Conservation (phyloP, 2,888 invertebrate species). For the Colletes collaris region DNA sequence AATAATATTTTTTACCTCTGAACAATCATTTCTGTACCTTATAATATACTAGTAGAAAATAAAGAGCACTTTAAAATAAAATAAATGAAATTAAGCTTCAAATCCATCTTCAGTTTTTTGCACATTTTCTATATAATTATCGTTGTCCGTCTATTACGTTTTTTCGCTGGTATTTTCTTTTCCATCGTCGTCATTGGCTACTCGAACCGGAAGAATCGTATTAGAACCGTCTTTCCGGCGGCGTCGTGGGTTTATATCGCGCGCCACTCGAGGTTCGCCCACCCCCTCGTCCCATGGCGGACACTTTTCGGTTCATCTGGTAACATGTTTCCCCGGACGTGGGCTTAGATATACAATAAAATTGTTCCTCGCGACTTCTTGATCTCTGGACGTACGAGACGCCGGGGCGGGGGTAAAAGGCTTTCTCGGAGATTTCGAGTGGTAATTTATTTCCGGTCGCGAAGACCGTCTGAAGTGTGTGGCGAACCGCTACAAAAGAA, state of each 20-base stretch:
- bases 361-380: constrained; percentile 62
- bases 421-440: constrained; percentile 72
- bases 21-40: too few species aligned
- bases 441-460: constrained; percentile 72
- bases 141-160: background rate
- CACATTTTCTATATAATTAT: too few species aligned
- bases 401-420: constrained; percentile 61
- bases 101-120: too few species aligned
- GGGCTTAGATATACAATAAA: constrained; percentile 71
- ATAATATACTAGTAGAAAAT: too few species aligned
- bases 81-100: too few species aligned
- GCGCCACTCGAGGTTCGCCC: constrained; percentile 36
- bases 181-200: too few species aligned
- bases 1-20: too few species aligned
- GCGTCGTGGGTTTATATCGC: constrained; percentile 64
- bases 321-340: constrained; percentile 29
- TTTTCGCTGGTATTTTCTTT: too few species aligned
- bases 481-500: constrained; percentile 68
- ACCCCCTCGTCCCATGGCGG: constrained; percentile 2
- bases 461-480: constrained; percentile 65
- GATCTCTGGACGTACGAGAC: constrained; percentile 51
- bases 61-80: too few species aligned
- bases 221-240: constrained; percentile 62
- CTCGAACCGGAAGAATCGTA: constrained; percentile 53
- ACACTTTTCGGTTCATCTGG: constrained; percentile 38